phyloP scores from a whole-genome alignment of 2,797 vertebrate genomes.

The Scarus forsteni region DNA sequence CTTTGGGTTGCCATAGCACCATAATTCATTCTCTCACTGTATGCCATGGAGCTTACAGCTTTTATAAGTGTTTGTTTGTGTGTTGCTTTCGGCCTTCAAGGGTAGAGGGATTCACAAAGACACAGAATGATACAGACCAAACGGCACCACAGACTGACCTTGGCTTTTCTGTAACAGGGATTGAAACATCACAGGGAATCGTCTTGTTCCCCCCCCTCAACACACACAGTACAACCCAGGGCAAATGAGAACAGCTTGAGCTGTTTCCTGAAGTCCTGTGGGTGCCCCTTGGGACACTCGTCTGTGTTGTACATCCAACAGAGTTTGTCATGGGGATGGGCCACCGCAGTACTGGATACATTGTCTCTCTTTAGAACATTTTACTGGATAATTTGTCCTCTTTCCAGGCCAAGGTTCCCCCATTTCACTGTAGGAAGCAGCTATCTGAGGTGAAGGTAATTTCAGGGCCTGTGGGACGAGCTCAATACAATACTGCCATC shows the following conservation, averaged over 20 bases:
- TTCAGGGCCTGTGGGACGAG: not conserved
- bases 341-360: not conserved
- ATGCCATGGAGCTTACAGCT: conserved; percentile 57
- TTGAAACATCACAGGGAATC: conserved; percentile 28
- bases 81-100: conserved; percentile 46
- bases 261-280: not conserved
- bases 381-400: conserved; percentile 25
- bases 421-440: conserved; percentile 4
- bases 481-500: conserved; percentile 66
- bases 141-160: conserved; percentile 40
- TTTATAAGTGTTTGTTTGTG: conserved; percentile 67
- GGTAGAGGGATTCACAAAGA: conserved; percentile 25
- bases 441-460: conserved; percentile 38
- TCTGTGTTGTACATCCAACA: conserved; percentile 17
- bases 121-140: conserved; percentile 17
- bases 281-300: conserved; percentile 14
- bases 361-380: conserved; percentile 23
- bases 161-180: conserved; percentile 16
- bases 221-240: not conserved
- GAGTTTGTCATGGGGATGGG: conserved; percentile 19
- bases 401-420: conserved; percentile 31
- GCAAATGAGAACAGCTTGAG: conserved; percentile 12
- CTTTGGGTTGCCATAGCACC: conserved; percentile 78
- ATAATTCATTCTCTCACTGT: conserved; percentile 69
- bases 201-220: not conserved